A percentile compares a stretch with the other conserved stretches of the same genome.
Conservation (phyloP, 1,140 invertebrate species). For the Monochamus saltuarius region DNA sequence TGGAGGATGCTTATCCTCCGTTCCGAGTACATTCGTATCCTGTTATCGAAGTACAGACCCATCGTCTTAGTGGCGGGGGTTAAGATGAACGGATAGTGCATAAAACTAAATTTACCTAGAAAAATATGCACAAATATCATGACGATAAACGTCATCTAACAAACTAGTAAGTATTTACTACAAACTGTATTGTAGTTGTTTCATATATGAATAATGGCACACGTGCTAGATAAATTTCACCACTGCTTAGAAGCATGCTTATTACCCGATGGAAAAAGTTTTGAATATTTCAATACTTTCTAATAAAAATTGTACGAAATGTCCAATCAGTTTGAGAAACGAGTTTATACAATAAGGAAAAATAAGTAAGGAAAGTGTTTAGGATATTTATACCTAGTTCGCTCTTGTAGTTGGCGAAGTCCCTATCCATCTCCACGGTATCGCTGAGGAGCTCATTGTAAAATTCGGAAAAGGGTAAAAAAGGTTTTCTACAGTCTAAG, state of each 20-base stretch:
- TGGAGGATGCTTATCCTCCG: constrained; percentile 79
- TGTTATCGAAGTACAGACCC: constrained; percentile 89
- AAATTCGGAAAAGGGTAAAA: constrained; percentile 84
- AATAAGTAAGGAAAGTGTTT: no score
- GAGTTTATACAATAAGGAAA: no score
- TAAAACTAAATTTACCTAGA: constrained; percentile 83
- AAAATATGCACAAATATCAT: constrained; percentile 10
- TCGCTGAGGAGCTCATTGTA: constrained; percentile 93
- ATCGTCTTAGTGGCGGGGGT: constrained; percentile 91
- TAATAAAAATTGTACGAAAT: no score
- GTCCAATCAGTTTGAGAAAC: no score
- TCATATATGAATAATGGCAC: no score
- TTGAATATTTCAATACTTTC: no score
- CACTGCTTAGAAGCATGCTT: no score
- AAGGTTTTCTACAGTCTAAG: constrained; percentile 78
- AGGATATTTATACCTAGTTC: constrained; percentile 55
- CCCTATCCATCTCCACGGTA: constrained; percentile 88
- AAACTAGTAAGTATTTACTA: no score
- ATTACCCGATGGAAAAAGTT: no score
- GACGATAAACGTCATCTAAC: no score
- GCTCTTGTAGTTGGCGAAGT: constrained; percentile 86
- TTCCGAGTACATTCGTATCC: constrained; percentile 93
- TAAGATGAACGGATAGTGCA: constrained; percentile 87
- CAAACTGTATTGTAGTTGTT: no score
- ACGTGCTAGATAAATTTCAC: no score